Evolutionary conservation across 2,113 vertebrate species (phyloP).

Genomic region (Etia nguti): DNA sequence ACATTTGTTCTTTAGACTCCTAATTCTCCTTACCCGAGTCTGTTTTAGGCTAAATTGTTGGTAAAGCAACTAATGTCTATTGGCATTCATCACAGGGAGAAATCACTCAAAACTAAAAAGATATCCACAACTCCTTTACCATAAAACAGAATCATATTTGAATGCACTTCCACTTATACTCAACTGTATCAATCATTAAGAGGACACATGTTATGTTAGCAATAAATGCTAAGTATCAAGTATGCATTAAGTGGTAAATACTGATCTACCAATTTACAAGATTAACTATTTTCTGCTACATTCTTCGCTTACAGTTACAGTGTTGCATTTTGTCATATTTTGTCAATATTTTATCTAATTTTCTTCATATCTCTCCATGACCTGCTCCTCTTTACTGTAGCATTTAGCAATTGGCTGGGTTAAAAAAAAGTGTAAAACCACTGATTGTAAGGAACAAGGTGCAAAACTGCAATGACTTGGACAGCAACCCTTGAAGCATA

Average conservation of each 20-base stretch:
- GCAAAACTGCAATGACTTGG: not conserved
- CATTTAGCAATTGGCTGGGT: not conserved
- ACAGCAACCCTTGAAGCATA: not conserved
- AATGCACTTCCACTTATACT: not conserved
- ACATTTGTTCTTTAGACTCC: not conserved
- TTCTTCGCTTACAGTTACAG: not conserved
- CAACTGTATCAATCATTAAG: not conserved
- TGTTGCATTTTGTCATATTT: not conserved
- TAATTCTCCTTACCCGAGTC: not conserved
- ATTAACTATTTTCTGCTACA: not conserved
- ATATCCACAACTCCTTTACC: not conserved
- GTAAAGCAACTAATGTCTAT: not conserved
- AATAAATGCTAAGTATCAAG: not conserved
- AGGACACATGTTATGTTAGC: not conserved
- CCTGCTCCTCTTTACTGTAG: not conserved
- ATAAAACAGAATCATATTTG: not conserved
- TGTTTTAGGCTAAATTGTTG: not conserved
- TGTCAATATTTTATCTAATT: not conserved
- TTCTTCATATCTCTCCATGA: not conserved
- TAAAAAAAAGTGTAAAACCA: not conserved
- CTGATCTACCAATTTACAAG: not conserved
- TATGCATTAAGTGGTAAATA: not conserved
- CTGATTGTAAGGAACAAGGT: not conserved
- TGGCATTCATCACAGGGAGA: not conserved
- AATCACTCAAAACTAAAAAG: not conserved